Evolutionary conservation across 2,113 vertebrate genomes (phyloP), one percentile per base, ranked within the genome.

Genomic region (Cricetomys ansorgei): DNA sequence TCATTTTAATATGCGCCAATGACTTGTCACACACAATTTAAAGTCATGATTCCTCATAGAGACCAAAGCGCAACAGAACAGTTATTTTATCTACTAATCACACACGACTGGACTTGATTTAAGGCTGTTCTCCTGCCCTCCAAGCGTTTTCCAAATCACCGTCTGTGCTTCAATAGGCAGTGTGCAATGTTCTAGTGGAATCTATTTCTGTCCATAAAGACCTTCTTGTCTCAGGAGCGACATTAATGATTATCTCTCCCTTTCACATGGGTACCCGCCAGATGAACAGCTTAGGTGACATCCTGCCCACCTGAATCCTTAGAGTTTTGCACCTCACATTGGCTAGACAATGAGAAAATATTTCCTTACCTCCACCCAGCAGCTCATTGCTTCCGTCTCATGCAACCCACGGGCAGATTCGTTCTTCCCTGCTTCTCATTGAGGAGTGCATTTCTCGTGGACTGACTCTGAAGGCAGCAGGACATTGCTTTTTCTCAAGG

Each of bases 171-270:
- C 91, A 95, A 0, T 95, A 88, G 96, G 76, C 25, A 83, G 48
- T 7, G 27, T 27, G 90, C 57, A 75, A 83, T 37, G 45, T 96
- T 90, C 88, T 93, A 59, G 50, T 94, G 67, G 88, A 95, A 97
- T 97, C 79, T 97, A 77, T 97, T 98, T 98, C 97, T 97, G 93
- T 92, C 91, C 4, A 17, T 88, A 95, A 97, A 98, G 96, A 95
- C 45, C 53, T 92, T 97, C 83, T 50, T 53, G 29, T 96, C 94
- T 97, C 83, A 34, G 73, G 94, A 92, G 80, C 97, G 96, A 97
- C 95, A 97, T 86, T 98, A 98, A 97, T 97, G 96, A 98, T 97
- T 97, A 96, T 95, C 50, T 15, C 90, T 97, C 95, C 88, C 12
- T 0, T 97, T 97, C 96, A 97, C 72, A 70, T 53, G 90, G 94